Conservation (phyloP, 1,140 invertebrate species). For the Melipona quadrifasciata region DNA sequence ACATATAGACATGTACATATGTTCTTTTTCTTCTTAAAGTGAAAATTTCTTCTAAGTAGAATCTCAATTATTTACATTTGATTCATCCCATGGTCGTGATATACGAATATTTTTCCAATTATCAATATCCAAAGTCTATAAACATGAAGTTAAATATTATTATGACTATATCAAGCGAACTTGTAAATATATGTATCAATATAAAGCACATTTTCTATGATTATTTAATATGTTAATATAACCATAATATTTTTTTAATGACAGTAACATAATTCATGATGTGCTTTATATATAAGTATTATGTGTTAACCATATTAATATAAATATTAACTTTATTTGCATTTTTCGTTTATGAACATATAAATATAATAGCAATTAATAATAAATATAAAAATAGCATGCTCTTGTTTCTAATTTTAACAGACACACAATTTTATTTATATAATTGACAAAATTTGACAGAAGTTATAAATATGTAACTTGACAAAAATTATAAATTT, state of each 20-base stretch:
- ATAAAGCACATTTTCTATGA: background rate
- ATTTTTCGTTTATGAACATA: background rate
- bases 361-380: too few relatives aligned
- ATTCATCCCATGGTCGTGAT: conserved; percentile 90
- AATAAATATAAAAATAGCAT: too few relatives aligned
- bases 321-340: background rate
- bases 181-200: background rate
- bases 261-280: too few relatives aligned
- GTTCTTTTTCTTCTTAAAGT: background rate
- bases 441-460: background rate
- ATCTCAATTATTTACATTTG: conserved; percentile 16
- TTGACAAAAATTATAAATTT: background rate
- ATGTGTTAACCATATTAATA: too few relatives aligned
- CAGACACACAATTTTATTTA: background rate
- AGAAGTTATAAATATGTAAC: background rate
- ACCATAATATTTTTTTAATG: conserved; percentile 12
- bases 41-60: background rate
- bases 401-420: background rate
- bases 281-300: background rate
- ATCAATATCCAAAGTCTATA: conserved; percentile 85
- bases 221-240: background rate
- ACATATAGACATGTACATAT: background rate
- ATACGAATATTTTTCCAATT: conserved; percentile 91
- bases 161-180: background rate
- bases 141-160: conserved; percentile 42